Evolutionary conservation across 64 coral and sea anemone genomes (phyloP).

Genomic region (Montipora foliosa): DNA sequence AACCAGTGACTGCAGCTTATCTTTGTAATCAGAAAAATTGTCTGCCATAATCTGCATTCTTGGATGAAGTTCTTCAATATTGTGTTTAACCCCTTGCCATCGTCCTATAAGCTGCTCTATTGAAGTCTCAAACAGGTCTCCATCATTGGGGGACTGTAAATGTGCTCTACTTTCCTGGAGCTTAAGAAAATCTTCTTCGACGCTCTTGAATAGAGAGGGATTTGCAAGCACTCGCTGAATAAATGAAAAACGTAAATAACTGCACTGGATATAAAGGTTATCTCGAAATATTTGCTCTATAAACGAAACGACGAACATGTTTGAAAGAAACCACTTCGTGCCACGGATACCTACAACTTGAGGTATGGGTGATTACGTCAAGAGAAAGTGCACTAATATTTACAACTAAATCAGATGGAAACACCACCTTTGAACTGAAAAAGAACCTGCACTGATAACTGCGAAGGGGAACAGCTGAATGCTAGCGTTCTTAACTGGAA

Average conservation of each 20-base stretch:
- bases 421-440: no score
- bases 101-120: conserved; percentile 19
- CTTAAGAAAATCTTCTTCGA: conserved; percentile 50
- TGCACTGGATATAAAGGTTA: background rate
- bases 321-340: no score
- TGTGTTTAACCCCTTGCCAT: conserved; percentile 45
- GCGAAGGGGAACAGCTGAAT: no score
- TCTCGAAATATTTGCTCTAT: no score
- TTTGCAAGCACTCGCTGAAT: conserved; percentile 24
- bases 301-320: no score
- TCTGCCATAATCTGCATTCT: conserved; percentile 62
- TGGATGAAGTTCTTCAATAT: conserved; percentile 43
- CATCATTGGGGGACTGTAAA: conserved; percentile 39
- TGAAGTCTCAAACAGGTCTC: conserved; percentile 55
- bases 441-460: no score
- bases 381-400: no score
- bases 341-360: no score
- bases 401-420: no score
- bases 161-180: conserved; percentile 63
- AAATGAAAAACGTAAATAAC: background rate
- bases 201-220: conserved; percentile 36
- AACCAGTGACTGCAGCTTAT: conserved; percentile 39
- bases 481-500: background rate
- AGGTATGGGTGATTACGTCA: no score
- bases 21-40: conserved; percentile 68